Evolutionary conservation across 2,797 vertebrate species (phyloP).

Genomic region (Percopsis omiscomaycus): DNA sequence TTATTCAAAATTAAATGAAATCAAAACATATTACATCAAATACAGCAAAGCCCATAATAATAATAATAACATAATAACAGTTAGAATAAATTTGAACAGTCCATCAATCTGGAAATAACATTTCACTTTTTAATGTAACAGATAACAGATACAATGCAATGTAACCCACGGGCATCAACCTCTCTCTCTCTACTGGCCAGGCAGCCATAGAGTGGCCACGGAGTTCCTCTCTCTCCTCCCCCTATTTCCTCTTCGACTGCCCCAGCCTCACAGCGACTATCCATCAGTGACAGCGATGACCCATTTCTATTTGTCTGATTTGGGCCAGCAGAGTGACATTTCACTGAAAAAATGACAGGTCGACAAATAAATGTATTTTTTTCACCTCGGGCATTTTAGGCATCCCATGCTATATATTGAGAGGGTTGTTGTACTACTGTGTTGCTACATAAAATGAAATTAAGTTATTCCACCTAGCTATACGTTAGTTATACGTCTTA

Average conservation of each 20-base stretch:
- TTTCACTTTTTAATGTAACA: too few relatives aligned
- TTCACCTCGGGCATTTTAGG: not conserved
- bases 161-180: constrained; percentile 11
- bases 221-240: constrained; percentile 20
- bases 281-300: constrained; percentile 44
- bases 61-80: too few relatives aligned
- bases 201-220: not conserved
- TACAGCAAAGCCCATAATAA: too few relatives aligned
- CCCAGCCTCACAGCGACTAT: constrained; percentile 35
- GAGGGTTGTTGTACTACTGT: not conserved
- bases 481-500: too few relatives aligned
- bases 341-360: constrained; percentile 26
- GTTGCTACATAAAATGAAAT: not conserved
- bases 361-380: not conserved
- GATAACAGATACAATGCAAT: too few relatives aligned
- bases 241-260: constrained; percentile 25
- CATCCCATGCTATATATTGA: not conserved
- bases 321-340: constrained; percentile 37
- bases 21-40: too few relatives aligned
- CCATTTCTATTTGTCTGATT: constrained; percentile 55
- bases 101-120: too few relatives aligned
- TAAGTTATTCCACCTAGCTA: not conserved
- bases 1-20: too few relatives aligned
- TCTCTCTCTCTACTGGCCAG: constrained; percentile 1
- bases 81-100: too few relatives aligned